These are phyloP conservation scores for Hydrozoanthus tunicans DNA, from an alignment of 64 coral and sea anemone genomes.

Conservation along the genomic window DNA sequence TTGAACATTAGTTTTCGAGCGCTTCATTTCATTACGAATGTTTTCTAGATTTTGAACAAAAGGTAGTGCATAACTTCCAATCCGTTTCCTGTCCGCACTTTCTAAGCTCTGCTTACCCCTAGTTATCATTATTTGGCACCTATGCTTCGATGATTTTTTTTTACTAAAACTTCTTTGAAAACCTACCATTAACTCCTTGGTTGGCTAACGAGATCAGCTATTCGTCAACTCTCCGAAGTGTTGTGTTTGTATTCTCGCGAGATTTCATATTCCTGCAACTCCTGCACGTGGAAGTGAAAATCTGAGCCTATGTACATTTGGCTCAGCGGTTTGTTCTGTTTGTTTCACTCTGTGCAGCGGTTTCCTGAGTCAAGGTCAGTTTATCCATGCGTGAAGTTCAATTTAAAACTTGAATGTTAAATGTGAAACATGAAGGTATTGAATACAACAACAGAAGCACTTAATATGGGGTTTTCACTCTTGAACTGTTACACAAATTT, in stretches of 20 bases:
- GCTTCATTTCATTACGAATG: too few species aligned
- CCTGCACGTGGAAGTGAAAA: not conserved
- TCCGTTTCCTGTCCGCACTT: too few species aligned
- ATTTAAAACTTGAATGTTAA: not conserved
- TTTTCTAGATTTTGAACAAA: too few species aligned
- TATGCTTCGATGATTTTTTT: too few species aligned
- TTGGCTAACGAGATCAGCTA: not conserved
- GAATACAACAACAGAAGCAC: too few species aligned
- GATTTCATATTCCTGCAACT: not conserved
- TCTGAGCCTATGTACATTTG: conserved; percentile 6
- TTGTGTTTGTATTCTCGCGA: not conserved
- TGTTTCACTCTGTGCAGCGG: conserved; percentile 1
- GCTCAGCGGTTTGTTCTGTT: not conserved
- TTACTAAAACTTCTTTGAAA: not conserved
- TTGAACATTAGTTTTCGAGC: too few species aligned
- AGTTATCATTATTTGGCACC: too few species aligned
- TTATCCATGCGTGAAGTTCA: not conserved
- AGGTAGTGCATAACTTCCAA: too few species aligned
- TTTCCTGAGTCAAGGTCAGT: not conserved
- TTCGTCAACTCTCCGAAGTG: not conserved
- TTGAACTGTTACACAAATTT: too few species aligned
- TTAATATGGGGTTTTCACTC: too few species aligned
- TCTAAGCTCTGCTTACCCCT: too few species aligned
- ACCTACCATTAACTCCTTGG: not conserved
- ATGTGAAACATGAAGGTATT: too few species aligned